A percentile compares a stretch with the other conserved stretches of the same genome.
These are phyloP conservation scores for Tinamus guttatus DNA, from an alignment of 2,113 vertebrate genomes.

Conservation along the genomic window DNA sequence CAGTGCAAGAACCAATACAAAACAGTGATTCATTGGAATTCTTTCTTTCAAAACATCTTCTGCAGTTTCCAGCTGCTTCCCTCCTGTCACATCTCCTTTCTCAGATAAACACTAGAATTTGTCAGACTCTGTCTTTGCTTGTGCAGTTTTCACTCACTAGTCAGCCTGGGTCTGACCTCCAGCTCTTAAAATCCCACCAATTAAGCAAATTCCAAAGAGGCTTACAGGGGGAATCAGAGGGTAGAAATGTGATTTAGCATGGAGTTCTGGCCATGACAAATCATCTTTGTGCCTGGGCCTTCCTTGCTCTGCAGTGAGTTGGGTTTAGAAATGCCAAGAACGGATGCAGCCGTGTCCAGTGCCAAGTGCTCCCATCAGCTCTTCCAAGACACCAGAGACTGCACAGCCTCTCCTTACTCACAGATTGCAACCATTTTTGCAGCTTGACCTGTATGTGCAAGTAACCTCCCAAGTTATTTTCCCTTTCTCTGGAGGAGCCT, in stretches of 20 bases:
- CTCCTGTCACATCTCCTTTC: neutral
- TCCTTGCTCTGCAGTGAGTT: neutral
- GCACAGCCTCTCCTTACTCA: neutral
- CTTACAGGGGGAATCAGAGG: constrained; percentile 44
- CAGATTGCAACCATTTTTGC: neutral
- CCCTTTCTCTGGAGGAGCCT: neutral
- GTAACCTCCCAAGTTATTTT: neutral
- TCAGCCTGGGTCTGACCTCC: neutral
- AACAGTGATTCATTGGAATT: neutral
- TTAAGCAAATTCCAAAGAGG: constrained; percentile 19
- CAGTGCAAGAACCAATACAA: neutral
- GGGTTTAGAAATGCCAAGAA: neutral
- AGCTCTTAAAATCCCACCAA: constrained; percentile 17
- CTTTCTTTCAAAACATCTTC: constrained; percentile 15
- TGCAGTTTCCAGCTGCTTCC: constrained; percentile 23
- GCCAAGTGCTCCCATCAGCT: neutral
- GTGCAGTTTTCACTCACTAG: neutral
- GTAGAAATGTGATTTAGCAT: constrained; percentile 43
- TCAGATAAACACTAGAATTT: neutral
- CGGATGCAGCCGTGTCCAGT: neutral
- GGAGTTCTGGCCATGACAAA: constrained; percentile 48
- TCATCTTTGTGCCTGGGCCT: constrained; percentile 13
- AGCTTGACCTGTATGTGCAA: accelerated
- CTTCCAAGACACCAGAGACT: neutral
- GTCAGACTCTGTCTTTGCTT: neutral